A percentile compares a stretch with the other conserved stretches of the same genome.
These are phyloP conservation scores for Diploscapter pachys DNA, from an alignment of 1,140 invertebrate species.

Conservation along the genomic window DNA sequence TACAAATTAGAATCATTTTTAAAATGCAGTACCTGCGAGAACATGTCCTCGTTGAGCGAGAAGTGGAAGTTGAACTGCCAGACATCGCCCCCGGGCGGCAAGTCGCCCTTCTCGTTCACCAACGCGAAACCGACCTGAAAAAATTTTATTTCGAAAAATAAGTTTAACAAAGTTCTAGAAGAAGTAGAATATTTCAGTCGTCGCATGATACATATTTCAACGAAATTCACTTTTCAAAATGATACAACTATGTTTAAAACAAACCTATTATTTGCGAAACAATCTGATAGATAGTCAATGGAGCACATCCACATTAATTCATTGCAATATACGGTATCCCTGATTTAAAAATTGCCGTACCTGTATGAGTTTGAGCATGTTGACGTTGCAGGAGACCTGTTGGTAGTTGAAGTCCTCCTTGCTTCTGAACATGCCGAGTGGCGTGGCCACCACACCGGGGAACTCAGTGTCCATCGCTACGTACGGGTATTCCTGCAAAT, in stretches of 20 bases:
- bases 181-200: not conserved
- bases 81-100: conserved; percentile 78
- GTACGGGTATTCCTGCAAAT: conserved; percentile 71
- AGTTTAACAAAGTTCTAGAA: not conserved
- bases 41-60: conserved; percentile 84
- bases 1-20: too few relatives aligned
- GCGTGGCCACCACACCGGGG: conserved; percentile 92
- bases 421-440: conserved; percentile 90
- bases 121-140: conserved; percentile 78
- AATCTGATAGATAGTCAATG: too few relatives aligned
- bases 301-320: too few relatives aligned
- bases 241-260: too few relatives aligned
- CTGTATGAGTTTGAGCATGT: conserved; percentile 90
- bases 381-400: conserved; percentile 89
- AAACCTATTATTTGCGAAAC: too few relatives aligned
- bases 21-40: conserved; percentile 75
- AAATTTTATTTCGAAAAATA: too few relatives aligned
- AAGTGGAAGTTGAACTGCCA: conserved; percentile 99
- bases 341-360: conserved; percentile 4
- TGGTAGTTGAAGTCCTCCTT: conserved; percentile 94
- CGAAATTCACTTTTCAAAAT: too few relatives aligned
- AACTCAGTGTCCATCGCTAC: conserved; percentile 99
- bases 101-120: conserved; percentile 87
- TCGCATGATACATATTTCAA: too few relatives aligned
- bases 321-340: too few relatives aligned